Base-by-base conservation (phyloP, 1,140 invertebrate genomes). In the Scylla paramamosain region DNA sequence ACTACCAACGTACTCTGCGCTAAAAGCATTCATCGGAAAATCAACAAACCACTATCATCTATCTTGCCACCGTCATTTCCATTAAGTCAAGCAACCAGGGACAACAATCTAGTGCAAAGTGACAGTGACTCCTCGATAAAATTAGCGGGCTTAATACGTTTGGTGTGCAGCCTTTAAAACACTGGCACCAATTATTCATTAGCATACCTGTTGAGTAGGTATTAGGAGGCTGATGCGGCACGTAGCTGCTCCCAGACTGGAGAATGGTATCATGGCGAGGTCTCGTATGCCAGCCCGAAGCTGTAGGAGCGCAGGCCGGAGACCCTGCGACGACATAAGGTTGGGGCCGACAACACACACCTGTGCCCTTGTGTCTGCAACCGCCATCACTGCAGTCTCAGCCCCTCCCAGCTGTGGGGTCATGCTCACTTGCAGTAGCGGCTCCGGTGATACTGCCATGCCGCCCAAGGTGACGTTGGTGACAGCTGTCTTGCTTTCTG, bases 281-380 rank as follows among this genome's bases (percentile, higher is more conserved):
- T 90, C 88, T 90, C 46, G 32, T 39, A 90, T 16, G 32, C 45
- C 88, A 90, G 88, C 3, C 32, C 32, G 45, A 90, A 4, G 88
- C 88, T 90, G 88, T 28, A 90, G 45, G 7, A 90, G 88, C 45
- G 88, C 88, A 90, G 88, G 88, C 29, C 28, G 45, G 88, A 90
- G 29, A 90, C 88, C 88, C 14, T 7, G 46, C 88, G 88, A n/a
- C n/a, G 88, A 39, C 88, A 52, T 90, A 12, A 92, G 91, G 91
- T 32, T 16, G 28, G 91, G 32, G 48, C 91, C 91, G 16, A 46
- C 91, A 28, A 48, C 52, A 67, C 91, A 92, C 91, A 92, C 46
- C 12, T 92, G 91, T n/a, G 91, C 91, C 8, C 48, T 46, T 28
- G 52, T 67, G 46, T 92, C 45, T 14, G 91, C 48, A 32, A 92